Evolutionary conservation across 2,888 invertebrate genomes (phyloP).

Genomic region (Dinocampus coccinellae): DNA sequence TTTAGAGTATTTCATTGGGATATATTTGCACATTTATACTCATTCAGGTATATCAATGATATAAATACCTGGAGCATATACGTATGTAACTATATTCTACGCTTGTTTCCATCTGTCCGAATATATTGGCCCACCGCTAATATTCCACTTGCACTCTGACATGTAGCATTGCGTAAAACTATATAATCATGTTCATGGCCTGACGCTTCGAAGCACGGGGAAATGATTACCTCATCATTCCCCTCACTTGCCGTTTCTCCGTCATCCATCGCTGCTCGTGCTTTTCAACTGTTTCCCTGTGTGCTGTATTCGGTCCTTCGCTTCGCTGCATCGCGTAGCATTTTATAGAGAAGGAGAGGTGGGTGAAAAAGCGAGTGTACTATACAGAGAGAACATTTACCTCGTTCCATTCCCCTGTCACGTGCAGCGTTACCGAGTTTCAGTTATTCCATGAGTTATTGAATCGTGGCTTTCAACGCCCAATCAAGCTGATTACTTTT

Average conservation of each 20-base stretch:
- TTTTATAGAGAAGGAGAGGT: neutral
- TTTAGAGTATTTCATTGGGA: constrained; percentile 6
- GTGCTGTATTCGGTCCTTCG: neutral
- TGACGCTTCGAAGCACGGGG: constrained; percentile 17
- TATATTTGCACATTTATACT: neutral
- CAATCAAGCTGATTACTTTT: neutral
- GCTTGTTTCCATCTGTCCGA: neutral
- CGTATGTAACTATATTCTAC: neutral
- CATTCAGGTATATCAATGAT: neutral
- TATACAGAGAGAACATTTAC: neutral
- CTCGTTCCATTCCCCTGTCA: neutral
- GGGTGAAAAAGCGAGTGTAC: neutral
- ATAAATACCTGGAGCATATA: neutral
- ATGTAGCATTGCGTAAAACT: constrained; percentile 9
- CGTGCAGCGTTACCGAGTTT: neutral
- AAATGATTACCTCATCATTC: constrained; percentile 38
- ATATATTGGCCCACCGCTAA: constrained; percentile 17
- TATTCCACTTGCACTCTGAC: constrained; percentile 4
- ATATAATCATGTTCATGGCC: neutral
- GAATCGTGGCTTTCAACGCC: constrained; percentile 12
- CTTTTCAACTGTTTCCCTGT: neutral
- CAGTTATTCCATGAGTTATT: constrained; percentile 25
- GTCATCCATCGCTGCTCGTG: neutral
- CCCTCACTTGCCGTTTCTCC: constrained; percentile 30
- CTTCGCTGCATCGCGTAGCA: neutral